These are phyloP conservation scores for Drosophila triauraria DNA, from an alignment of 1,140 invertebrate species.

Conservation along the genomic window DNA sequence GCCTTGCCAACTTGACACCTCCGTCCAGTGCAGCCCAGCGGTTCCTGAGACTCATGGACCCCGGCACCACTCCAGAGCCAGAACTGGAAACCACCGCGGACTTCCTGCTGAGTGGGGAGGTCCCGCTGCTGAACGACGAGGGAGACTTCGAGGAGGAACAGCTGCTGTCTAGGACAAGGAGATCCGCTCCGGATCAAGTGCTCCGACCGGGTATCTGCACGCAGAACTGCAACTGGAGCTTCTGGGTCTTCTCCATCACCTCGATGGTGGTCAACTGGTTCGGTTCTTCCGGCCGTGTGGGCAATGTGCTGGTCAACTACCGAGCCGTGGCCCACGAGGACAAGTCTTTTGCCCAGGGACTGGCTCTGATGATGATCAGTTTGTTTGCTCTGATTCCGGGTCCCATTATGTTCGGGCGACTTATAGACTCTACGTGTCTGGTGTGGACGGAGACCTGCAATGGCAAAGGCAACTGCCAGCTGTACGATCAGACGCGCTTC, in stretches of 20 bases:
- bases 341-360: conserved; percentile 89
- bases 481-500: conserved; percentile 88
- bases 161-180: conserved; percentile 25
- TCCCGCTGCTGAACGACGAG: conserved; percentile 55
- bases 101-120: background rate
- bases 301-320: conserved; percentile 88
- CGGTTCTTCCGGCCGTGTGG: conserved; percentile 87
- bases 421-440: conserved; percentile 88
- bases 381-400: conserved; percentile 89
- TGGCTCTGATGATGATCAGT: conserved; percentile 88
- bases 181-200: conserved; percentile 47
- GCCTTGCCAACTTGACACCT: conserved; percentile 19
- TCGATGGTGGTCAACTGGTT: conserved; percentile 86
- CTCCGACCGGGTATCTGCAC: conserved; percentile 86
- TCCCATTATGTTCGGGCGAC: conserved; percentile 88
- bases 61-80: conserved; percentile 11
- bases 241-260: conserved; percentile 85
- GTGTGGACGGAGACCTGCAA: conserved; percentile 89
- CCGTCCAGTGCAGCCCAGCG: conserved; percentile 21
- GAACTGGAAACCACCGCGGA: conserved; percentile 15
- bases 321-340: conserved; percentile 87
- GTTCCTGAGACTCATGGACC: conserved; percentile 17
- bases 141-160: conserved; percentile 34
- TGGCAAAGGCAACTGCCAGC: conserved; percentile 88
- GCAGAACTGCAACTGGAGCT: conserved; percentile 85